A percentile compares a stretch with the other conserved stretches of the same genome.
These are phyloP conservation scores for Corythaixoides concolor DNA, from an alignment of 2,113 vertebrate species.

Conservation along the genomic window DNA sequence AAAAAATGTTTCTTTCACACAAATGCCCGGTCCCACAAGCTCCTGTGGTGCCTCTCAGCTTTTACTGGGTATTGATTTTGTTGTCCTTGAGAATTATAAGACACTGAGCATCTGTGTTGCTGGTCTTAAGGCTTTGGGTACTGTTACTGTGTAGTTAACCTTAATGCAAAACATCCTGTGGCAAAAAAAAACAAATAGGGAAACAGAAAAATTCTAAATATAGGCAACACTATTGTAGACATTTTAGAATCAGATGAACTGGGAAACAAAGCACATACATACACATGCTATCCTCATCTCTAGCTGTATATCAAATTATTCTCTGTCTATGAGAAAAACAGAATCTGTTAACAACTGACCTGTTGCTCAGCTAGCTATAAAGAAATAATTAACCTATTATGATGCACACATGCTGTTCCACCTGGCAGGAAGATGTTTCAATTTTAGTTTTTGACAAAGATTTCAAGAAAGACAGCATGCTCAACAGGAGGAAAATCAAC, in stretches of 20 bases:
- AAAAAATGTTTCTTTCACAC: neutral
- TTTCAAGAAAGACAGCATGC: neutral
- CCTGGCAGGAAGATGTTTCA: constrained; percentile 25
- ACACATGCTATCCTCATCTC: neutral
- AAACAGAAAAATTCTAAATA: neutral
- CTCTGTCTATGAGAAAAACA: neutral
- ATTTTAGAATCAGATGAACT: constrained; percentile 1
- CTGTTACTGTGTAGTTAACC: neutral
- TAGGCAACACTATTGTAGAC: neutral
- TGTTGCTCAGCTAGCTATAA: constrained; percentile 38
- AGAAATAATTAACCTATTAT: constrained; percentile 42
- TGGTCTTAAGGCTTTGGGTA: neutral
- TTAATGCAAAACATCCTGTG: neutral
- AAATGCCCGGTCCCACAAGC: neutral
- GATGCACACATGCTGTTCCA: constrained; percentile 12
- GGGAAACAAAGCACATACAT: neutral
- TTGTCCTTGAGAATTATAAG: neutral
- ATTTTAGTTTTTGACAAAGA: constrained; percentile 1
- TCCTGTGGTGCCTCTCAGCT: neutral
- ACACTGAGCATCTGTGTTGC: neutral
- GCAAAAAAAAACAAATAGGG: neutral
- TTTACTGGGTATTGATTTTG: neutral
- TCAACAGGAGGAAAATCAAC: constrained; percentile 1
- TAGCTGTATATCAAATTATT: neutral
- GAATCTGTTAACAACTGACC: constrained; percentile 18